Evolutionary conservation across 2,113 vertebrate species (phyloP).

Genomic region (Periophthalmodon schlosseri): DNA sequence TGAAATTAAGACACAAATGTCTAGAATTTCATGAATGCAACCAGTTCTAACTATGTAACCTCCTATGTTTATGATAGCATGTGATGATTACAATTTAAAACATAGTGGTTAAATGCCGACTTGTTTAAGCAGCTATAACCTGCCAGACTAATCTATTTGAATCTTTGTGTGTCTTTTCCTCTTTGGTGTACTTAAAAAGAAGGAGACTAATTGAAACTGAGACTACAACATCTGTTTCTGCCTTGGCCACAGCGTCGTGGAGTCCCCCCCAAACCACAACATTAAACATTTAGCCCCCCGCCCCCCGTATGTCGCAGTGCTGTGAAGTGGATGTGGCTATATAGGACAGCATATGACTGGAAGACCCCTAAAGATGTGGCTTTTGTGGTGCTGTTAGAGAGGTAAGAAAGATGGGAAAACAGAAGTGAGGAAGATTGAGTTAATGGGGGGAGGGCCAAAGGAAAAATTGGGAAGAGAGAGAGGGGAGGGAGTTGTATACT

Average conservation of each 20-base stretch:
- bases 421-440: neutral
- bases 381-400: constrained; percentile 29
- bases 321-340: constrained; percentile 24
- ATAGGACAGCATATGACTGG: constrained; percentile 20
- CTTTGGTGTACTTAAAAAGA: constrained; percentile 40
- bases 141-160: constrained; percentile 17
- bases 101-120: neutral
- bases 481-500: constrained; percentile 21
- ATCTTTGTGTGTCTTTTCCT: constrained; percentile 33
- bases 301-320: constrained; percentile 27
- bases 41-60: neutral
- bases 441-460: constrained; percentile 1
- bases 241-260: constrained; percentile 58
- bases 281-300: constrained; percentile 66
- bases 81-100: constrained; percentile 16
- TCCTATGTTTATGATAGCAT: neutral
- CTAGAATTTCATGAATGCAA: neutral
- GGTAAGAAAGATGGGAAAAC: constrained; percentile 22
- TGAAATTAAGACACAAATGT: no score
- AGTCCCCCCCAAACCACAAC: constrained; percentile 70
- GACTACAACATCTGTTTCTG: constrained; percentile 74
- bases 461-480: constrained; percentile 20
- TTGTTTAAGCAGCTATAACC: constrained; percentile 13
- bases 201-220: constrained; percentile 69
- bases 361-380: constrained; percentile 40